Conservation (phyloP, 2,888 invertebrate genomes). For the Eudemis profundana region DNA sequence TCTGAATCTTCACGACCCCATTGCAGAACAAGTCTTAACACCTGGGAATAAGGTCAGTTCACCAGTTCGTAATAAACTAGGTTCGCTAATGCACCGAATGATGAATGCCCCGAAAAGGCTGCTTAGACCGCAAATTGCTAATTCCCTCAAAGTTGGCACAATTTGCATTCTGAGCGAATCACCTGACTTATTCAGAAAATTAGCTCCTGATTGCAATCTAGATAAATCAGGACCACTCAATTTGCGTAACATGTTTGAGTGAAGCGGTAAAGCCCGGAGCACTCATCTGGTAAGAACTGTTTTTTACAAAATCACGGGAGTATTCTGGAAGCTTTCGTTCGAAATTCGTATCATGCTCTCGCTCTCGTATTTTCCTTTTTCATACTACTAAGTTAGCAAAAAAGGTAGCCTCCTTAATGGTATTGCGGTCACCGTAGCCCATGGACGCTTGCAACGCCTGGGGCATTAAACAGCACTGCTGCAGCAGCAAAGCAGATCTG, state of each 20-base stretch:
- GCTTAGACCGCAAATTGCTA: constrained; percentile 37
- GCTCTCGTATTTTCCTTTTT: too few relatives aligned
- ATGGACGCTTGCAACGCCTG: too few relatives aligned
- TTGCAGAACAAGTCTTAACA: background rate
- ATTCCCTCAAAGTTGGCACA: constrained; percentile 27
- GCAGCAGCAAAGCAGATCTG: too few relatives aligned
- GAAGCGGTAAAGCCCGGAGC: background rate
- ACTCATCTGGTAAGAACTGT: background rate
- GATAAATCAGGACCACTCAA: background rate
- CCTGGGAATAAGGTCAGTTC: background rate
- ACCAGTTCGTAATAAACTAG: constrained; percentile 1
- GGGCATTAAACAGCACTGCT: too few relatives aligned
- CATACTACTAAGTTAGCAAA: too few relatives aligned
- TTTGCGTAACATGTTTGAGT: background rate
- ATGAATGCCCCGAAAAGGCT: constrained; percentile 30
- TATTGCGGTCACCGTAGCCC: too few relatives aligned
- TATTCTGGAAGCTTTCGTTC: too few relatives aligned
- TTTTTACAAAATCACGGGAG: too few relatives aligned
- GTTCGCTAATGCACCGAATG: background rate
- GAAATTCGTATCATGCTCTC: too few relatives aligned
- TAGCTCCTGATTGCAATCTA: constrained; percentile 24
- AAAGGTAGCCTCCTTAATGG: too few relatives aligned
- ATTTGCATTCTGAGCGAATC: constrained; percentile 26
- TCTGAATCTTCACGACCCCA: too few relatives aligned
- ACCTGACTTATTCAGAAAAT: constrained; percentile 35